Conservation (phyloP, 2,113 vertebrate genomes). For the Rissa tridactyla region DNA sequence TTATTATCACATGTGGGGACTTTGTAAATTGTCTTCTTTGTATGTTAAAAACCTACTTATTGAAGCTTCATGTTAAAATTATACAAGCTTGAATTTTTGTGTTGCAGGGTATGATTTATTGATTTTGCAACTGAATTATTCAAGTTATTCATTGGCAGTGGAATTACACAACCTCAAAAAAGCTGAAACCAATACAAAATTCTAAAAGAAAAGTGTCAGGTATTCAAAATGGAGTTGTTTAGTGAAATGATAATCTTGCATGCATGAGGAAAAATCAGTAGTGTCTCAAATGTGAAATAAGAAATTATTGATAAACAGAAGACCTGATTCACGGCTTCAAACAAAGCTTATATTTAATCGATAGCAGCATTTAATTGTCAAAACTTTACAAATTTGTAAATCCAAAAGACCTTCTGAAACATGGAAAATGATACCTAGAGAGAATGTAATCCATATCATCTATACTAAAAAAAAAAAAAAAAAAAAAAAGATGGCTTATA, state of each 20-base stretch:
- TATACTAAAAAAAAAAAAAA: not conserved
- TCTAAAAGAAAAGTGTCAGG: not conserved
- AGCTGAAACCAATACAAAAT: constrained; percentile 25
- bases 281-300: constrained; percentile 22
- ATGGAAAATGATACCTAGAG: not conserved
- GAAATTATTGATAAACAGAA: not conserved
- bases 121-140: constrained; percentile 55
- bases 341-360: constrained; percentile 21
- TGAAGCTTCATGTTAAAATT: not conserved
- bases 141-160: constrained; percentile 5
- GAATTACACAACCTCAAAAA: not conserved
- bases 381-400: not conserved
- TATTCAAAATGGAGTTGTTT: constrained; percentile 5
- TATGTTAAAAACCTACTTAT: not conserved
- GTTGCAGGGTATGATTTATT: not conserved
- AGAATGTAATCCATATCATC: not conserved
- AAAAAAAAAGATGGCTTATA: not conserved
- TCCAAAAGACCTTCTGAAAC: not conserved
- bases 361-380: constrained; percentile 1
- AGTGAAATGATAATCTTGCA: constrained; percentile 19
- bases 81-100: not conserved
- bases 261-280: not conserved
- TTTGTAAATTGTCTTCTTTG: not conserved
- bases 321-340: not conserved
- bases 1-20: not conserved